phyloP scores from a whole-genome alignment of 2,888 invertebrate genomes.

The Pyralis farinalis region DNA sequence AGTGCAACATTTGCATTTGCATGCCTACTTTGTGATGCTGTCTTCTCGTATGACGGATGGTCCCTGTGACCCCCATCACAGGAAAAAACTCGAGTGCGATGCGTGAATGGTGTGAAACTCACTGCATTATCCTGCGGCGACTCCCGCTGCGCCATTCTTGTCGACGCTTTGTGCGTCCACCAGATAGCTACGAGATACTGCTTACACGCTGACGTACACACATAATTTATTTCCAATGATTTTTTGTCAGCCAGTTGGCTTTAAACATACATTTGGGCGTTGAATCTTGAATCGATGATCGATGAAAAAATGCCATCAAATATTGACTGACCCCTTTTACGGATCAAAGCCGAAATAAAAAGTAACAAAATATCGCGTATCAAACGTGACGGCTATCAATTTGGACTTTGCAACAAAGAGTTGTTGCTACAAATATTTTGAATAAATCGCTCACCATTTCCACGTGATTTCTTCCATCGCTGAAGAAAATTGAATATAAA shows the following conservation, averaged over 20 bases:
- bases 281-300: conserved; percentile 43
- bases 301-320: conserved; percentile 39
- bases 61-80: conserved; percentile 51
- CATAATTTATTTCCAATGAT: conserved; percentile 53
- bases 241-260: conserved; percentile 54
- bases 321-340: conserved; percentile 28
- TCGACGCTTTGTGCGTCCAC: conserved; percentile 47
- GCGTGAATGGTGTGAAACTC: conserved; percentile 64
- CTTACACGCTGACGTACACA: conserved; percentile 48
- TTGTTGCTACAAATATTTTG: conserved; percentile 55
- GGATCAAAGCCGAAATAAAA: conserved; percentile 33
- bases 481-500: conserved; percentile 47
- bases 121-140: conserved; percentile 46
- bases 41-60: conserved; percentile 46
- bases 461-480: conserved; percentile 41
- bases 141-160: conserved; percentile 64
- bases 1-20: conserved; percentile 39
- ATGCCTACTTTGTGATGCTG: conserved; percentile 24
- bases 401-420: conserved; percentile 15
- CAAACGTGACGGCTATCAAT: conserved; percentile 11
- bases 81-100: conserved; percentile 48
- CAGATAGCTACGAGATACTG: conserved; percentile 34
- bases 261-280: conserved; percentile 30
- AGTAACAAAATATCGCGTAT: conserved; percentile 23
- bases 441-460: conserved; percentile 48